A percentile compares a stretch with the other conserved stretches of the same genome.
These are phyloP conservation scores for Spermophilus dauricus DNA, from an alignment of 2,113 vertebrate genomes.

Conservation along the genomic window DNA sequence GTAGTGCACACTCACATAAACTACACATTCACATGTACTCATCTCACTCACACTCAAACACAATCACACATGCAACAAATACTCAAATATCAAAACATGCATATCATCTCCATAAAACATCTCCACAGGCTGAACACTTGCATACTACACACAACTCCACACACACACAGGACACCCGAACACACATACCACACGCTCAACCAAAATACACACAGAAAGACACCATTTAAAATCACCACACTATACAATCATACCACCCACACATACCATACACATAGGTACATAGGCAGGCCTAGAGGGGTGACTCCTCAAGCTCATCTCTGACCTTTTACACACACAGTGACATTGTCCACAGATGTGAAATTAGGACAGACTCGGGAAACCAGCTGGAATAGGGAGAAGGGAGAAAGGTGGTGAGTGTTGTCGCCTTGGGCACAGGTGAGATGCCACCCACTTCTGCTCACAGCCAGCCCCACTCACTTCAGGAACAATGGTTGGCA, in stretches of 20 bases:
- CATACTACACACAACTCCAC: background rate
- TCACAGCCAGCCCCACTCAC: background rate
- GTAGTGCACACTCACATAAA: too few relatives aligned
- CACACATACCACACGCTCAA: background rate
- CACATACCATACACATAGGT: background rate
- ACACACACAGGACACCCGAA: background rate
- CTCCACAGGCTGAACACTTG: background rate
- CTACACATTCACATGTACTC: background rate
- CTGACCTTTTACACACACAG: constrained; percentile 93
- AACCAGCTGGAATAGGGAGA: background rate
- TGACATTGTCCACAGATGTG: too few relatives aligned
- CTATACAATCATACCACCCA: too few relatives aligned
- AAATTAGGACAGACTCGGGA: background rate
- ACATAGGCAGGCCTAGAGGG: too few relatives aligned
- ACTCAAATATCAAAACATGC: too few relatives aligned
- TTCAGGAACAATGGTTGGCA: too few relatives aligned
- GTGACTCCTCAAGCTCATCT: too few relatives aligned
- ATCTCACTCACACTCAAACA: background rate
- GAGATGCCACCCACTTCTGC: background rate
- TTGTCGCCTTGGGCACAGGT: background rate
- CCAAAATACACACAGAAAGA: too few relatives aligned
- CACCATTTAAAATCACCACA: too few relatives aligned
- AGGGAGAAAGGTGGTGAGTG: background rate
- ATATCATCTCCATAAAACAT: too few relatives aligned
- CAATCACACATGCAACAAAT: too few relatives aligned